phyloP scores from a whole-genome alignment of 2,113 vertebrate species.

The Hyperopisus bebe region DNA sequence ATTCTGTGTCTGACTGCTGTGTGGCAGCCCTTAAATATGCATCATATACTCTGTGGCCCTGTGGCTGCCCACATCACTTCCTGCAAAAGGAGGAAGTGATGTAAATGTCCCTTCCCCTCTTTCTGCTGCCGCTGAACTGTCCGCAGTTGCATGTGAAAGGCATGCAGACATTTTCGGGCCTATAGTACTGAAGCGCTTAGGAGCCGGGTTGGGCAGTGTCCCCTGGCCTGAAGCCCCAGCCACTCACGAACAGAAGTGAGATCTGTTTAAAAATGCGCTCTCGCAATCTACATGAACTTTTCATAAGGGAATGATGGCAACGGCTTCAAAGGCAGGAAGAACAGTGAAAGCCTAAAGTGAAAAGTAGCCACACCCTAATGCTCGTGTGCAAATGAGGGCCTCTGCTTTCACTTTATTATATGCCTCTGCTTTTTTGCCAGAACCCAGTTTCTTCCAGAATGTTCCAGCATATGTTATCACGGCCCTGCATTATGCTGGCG shows the following conservation, averaged over 20 bases:
- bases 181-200: neutral
- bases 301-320: neutral
- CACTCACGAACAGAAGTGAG: neutral
- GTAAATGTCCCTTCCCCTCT: neutral
- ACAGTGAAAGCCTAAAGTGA: neutral
- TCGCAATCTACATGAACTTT: neutral
- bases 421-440: neutral
- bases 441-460: neutral
- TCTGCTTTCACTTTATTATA: neutral
- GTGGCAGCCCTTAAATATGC: neutral
- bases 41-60: neutral
- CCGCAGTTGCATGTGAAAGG: neutral
- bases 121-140: neutral
- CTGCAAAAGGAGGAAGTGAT: neutral
- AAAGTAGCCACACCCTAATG: neutral
- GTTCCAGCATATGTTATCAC: neutral
- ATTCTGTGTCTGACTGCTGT: conserved; percentile 5
- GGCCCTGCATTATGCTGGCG: neutral
- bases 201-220: neutral
- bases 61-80: neutral
- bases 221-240: neutral
- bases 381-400: neutral
- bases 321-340: neutral
- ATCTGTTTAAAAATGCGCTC: neutral
- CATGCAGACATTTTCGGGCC: neutral